Evolutionary conservation across 2,888 invertebrate genomes (phyloP).

Genomic region (Dryomyza anilis): DNA sequence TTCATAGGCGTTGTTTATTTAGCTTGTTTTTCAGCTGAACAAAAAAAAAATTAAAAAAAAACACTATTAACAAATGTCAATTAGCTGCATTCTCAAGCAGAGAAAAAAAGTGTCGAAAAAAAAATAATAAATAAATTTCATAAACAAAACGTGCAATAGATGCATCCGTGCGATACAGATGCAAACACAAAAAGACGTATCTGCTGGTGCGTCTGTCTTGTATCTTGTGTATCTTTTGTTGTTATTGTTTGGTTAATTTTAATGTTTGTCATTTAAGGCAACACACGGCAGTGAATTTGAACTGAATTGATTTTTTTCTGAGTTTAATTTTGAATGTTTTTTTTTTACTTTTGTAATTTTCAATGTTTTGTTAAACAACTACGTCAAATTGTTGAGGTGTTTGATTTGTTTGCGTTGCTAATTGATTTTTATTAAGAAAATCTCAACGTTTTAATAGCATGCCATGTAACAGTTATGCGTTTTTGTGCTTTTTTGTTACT

Average conservation of each 20-base stretch:
- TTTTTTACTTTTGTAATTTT: too few relatives aligned
- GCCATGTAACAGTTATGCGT: conserved; percentile 3
- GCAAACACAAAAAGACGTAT: background rate
- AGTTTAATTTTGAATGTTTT: too few relatives aligned
- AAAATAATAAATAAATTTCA: conserved; percentile 6
- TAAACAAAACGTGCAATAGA: conserved; percentile 11
- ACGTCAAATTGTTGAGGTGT: background rate
- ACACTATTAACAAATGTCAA: conserved; percentile 13
- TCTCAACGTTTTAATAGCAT: too few relatives aligned
- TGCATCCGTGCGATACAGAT: conserved; percentile 4
- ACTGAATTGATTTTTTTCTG: too few relatives aligned
- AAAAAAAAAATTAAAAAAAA: background rate
- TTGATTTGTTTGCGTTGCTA: conserved; percentile 14
- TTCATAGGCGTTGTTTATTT: background rate
- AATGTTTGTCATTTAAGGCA: conserved; percentile 9
- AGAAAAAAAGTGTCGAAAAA: background rate
- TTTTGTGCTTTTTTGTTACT: background rate
- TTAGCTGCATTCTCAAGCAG: conserved; percentile 25
- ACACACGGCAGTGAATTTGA: too few relatives aligned
- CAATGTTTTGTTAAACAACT: too few relatives aligned
- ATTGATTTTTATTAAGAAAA: conserved; percentile 22
- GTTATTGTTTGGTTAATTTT: background rate
- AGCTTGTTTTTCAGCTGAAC: conserved; percentile 2
- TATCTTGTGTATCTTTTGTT: background rate
- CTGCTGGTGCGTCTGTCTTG: background rate